Evolutionary conservation across 2,797 vertebrate genomes (phyloP), one percentile per base, ranked within the genome.

Genomic region (Enteromius afrohamiltoni): DNA sequence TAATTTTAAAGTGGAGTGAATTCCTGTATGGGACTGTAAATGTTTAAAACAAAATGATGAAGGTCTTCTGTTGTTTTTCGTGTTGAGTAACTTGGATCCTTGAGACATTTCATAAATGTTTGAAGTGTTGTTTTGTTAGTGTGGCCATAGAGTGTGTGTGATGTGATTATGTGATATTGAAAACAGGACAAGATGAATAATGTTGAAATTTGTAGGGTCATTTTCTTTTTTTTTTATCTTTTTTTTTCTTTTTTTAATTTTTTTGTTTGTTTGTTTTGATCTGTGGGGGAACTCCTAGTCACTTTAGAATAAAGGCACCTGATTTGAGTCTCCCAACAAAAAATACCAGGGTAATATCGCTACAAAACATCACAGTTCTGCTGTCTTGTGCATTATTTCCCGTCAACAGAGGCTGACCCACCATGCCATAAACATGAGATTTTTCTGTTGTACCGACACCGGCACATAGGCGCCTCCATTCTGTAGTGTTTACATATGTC

Each of bases 31-130:
- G 88, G 96, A 94, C 91, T 95, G 93, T 96, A 95, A 95, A 96
- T 97, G 95, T 95, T 95, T 95, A 95, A 96, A 96, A 96, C 95
- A 95, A 96, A 96, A 96, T 95, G 95, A 97, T 98, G 97, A 98
- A 97, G 97, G 96, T 95, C 96, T 96, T 97, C 96, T 96, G 94
- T 95, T 96, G 95, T 97, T 96, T 96, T 96, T 97, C 96, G 95
- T 95, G 95, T 95, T 94, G 95, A 95, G 94, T 95, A 96, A 95
- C 95, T 96, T 96, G 94, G 93, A 95, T 96, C 97, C 95, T 94
- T 95, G 94, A 96, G 91, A 94, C 95, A 96, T 96, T 96, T 98
- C 95, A 96, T 96, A 94, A 92, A 95, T 97, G 95, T 97, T 94
- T 94, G 94, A 95, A 96, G 95, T 95, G 95, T 96, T 95, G 95